Percentiles rank a stretch among this genome's conserved stretches.
These are phyloP conservation scores for Capromys pilorides DNA, from an alignment of 2,797 vertebrate species.

Conservation along the genomic window DNA sequence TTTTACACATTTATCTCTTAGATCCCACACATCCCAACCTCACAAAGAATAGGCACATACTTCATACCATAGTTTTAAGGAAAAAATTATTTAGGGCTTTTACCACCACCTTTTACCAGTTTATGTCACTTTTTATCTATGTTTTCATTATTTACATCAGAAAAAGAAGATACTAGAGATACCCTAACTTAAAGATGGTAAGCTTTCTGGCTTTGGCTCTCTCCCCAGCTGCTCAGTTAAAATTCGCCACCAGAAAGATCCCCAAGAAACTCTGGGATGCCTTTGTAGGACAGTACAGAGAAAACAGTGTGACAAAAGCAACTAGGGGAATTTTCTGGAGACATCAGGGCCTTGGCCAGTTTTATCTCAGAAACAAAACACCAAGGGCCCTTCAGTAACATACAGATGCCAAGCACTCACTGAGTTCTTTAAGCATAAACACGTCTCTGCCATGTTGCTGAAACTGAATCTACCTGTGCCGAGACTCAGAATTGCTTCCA, in stretches of 20 bases:
- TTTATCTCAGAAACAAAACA: slow-evolving; percentile 21
- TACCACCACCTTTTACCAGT: not conserved
- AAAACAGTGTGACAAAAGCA: not conserved
- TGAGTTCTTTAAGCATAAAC: slow-evolving; percentile 9
- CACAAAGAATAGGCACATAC: not conserved
- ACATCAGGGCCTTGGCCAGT: not conserved
- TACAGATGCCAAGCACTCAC: not conserved
- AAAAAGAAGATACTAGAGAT: not conserved
- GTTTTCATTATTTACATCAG: not conserved
- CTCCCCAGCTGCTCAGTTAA: not conserved
- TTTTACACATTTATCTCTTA: not conserved
- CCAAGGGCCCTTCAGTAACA: not conserved
- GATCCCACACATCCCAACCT: not conserved
- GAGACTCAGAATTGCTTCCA: not conserved
- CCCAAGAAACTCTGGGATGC: not conserved
- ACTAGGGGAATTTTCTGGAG: not conserved
- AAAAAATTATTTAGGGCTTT: not conserved
- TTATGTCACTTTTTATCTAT: not conserved
- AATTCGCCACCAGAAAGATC: not conserved
- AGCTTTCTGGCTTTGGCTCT: not conserved
- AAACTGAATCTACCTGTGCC: not conserved
- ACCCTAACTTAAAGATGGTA: not conserved
- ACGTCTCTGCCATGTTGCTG: not conserved
- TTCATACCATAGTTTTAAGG: not conserved
- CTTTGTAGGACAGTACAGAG: not conserved